Evolutionary conservation across 2,888 invertebrate genomes (phyloP), one percentile per base, ranked within the genome.

Genomic region (Hypsopygia costalis): DNA sequence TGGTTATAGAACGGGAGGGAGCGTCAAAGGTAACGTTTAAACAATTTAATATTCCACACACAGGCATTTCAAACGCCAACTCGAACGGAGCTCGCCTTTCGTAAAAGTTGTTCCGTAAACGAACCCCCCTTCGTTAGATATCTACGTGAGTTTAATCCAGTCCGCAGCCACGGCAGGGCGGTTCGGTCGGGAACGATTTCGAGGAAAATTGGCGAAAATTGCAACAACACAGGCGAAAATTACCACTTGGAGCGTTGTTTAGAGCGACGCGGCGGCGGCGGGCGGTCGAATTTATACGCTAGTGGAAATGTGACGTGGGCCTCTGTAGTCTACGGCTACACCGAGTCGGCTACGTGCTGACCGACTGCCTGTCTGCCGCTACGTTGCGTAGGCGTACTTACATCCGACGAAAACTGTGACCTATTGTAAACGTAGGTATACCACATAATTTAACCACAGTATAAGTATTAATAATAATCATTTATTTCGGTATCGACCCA

Each of bases 11-110:
- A 66, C 53, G 62, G 54, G 61, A 62, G 72, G 69, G 70, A 64
- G 69, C 71, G 75, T 80, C 77, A 79, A 81, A 82, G 81, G 82
- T 79, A 82, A 77, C 80, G 74, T 81, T 86, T 85, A 82, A 86
- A 83, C 83, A 85, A 86, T 86, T 87, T 87, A 82, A 86, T 87
- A 88, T 87, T 88, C 87, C 67, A 74, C 81, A 82, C 83, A 83
- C 82, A 77, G 76, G 81, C 78, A 81, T 82, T 85, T 78, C 72
- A 81, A 85, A 81, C 77, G 80, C 70, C 72, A 85, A 81, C 83
- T 82, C 81, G 74, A 83, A 83, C 81, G 80, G 77, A 70, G 74
- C 74, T 74, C 76, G 71, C 77, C 81, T 82, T 82, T 79, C 73
- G 78, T 73, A 79, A 83, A 86, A 87, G 83, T 85, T 83, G 76